Conservation (phyloP, 2,113 vertebrate genomes). For the Varanus salvator region DNA sequence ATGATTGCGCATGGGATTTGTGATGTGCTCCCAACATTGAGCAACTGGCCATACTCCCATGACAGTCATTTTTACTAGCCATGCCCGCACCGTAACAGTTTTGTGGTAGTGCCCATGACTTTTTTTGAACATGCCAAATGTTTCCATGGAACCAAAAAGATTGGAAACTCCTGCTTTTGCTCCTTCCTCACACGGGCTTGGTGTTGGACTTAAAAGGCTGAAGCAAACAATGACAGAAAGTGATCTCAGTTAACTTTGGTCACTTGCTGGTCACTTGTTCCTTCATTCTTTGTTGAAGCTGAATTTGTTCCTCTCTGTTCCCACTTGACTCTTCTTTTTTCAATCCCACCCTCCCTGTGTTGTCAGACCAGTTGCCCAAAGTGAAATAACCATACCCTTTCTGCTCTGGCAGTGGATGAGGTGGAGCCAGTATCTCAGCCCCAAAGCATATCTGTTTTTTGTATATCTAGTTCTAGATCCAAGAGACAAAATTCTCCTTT, state of each 20-base stretch:
- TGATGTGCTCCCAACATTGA: no score
- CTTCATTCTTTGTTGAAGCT: neutral
- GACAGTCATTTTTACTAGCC: no score
- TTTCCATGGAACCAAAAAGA: no score
- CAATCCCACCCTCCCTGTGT: neutral
- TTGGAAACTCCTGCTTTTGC: no score
- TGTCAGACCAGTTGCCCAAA: neutral
- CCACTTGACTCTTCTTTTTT: neutral
- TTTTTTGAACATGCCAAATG: no score
- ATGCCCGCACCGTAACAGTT: no score
- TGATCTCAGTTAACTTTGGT: no score
- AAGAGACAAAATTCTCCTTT: neutral
- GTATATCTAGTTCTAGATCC: neutral
- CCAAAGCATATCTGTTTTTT: neutral
- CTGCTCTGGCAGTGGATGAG: neutral
- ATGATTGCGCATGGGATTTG: no score
- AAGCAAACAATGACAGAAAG: no score
- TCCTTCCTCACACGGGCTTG: neutral
- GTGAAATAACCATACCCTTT: neutral
- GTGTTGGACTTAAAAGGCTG: neutral
- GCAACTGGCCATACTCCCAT: no score
- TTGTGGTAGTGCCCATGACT: no score
- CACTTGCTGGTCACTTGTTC: neutral
- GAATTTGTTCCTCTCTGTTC: neutral
- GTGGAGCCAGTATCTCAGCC: no score